Evolutionary conservation across 1,140 invertebrate species (phyloP).

Genomic region (Ips typographus): DNA sequence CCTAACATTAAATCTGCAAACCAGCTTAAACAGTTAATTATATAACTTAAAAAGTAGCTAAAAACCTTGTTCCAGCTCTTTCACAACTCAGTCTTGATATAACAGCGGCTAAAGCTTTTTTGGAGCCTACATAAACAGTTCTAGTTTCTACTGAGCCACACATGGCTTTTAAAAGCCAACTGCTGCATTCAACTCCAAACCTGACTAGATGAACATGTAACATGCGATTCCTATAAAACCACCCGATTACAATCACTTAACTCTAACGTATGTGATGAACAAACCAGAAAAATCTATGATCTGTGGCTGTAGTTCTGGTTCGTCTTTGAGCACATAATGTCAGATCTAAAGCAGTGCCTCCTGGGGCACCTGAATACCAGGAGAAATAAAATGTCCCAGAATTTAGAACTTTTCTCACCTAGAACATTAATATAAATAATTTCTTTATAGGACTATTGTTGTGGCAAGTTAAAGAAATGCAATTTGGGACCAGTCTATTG

Average conservation of each 20-base stretch:
- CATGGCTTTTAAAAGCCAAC: conserved; percentile 92
- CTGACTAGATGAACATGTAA: conserved; percentile 88
- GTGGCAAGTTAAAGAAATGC: too few species aligned
- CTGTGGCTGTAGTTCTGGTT: conserved; percentile 74
- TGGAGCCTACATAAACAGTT: conserved; percentile 92
- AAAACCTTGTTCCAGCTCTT: conserved; percentile 82
- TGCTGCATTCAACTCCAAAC: conserved; percentile 82
- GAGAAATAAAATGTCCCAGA: conserved; percentile 98
- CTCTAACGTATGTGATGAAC: not conserved
- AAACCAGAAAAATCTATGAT: conserved; percentile 95
- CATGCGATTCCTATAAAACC: conserved; percentile 77
- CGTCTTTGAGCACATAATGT: conserved; percentile 90
- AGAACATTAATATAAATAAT: conserved; percentile 16
- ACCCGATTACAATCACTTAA: conserved; percentile 7
- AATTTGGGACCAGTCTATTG: too few species aligned
- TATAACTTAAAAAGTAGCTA: conserved; percentile 4
- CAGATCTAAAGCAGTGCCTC: conserved; percentile 67
- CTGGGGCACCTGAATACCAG: conserved; percentile 58
- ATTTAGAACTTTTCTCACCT: conserved; percentile 84
- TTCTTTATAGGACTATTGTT: not conserved
- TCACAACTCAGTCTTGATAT: conserved; percentile 96
- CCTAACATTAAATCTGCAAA: conserved; percentile 87
- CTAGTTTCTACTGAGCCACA: conserved; percentile 95
- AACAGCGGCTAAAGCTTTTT: conserved; percentile 89
- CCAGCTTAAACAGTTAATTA: not conserved